Conservation (phyloP, 2,888 invertebrate species). For the Drosophila tripunctata region DNA sequence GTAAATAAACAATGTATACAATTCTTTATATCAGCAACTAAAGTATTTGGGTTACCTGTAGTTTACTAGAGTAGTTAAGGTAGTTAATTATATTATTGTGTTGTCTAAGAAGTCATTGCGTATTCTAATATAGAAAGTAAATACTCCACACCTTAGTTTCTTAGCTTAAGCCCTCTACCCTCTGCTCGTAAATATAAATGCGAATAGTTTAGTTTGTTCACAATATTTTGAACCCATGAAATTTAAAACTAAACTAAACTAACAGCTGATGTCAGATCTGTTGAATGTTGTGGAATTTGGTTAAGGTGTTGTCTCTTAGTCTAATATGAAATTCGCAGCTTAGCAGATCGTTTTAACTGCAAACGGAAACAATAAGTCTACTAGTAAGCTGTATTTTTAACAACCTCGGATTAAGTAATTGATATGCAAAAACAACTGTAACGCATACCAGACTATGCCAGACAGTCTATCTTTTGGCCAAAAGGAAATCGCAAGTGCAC, state of each 20-base stretch:
- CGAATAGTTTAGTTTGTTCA: background rate
- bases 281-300: background rate
- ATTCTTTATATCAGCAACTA: no score
- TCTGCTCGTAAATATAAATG: background rate
- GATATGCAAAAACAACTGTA: constrained; percentile 60
- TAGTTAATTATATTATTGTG: no score
- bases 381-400: constrained; percentile 2
- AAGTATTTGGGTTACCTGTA: no score
- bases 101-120: no score
- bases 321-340: constrained; percentile 4
- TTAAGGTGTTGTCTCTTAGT: background rate
- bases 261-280: constrained; percentile 1
- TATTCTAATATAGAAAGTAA: no score
- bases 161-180: background rate
- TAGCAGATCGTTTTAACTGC: constrained; percentile 3
- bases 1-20: no score
- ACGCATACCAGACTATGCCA: constrained; percentile 12
- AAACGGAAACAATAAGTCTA: constrained; percentile 30
- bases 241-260: constrained; percentile 20
- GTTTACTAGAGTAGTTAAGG: no score
- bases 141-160: no score
- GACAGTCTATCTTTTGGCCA: constrained; percentile 22
- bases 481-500: constrained; percentile 56
- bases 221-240: background rate
- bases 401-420: constrained; percentile 58